These are phyloP conservation scores for Mesochorus sp. DNA, from an alignment of 2,888 invertebrate species.

Conservation along the genomic window DNA sequence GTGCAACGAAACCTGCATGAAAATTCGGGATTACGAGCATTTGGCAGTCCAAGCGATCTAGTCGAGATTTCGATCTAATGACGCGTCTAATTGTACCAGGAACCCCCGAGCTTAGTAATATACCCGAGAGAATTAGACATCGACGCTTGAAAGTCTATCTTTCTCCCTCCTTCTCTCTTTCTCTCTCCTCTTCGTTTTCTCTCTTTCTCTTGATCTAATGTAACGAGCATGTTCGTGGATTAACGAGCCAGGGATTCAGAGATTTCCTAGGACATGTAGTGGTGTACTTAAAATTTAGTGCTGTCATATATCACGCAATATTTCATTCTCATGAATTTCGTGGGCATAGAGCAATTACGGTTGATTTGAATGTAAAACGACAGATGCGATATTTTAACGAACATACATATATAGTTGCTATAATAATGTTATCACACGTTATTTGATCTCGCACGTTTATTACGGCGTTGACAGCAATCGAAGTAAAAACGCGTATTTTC, in stretches of 20 bases:
- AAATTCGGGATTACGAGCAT: slow-evolving; percentile 21
- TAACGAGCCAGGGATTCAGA: slow-evolving; percentile 51
- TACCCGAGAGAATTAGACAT: slow-evolving; percentile 47
- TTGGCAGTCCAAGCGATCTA: slow-evolving; percentile 34
- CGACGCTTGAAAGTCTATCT: slow-evolving; percentile 27
- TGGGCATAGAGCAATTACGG: not conserved
- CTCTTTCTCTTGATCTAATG: no score
- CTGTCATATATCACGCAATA: not conserved
- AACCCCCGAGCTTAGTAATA: slow-evolving; percentile 12
- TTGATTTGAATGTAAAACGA: not conserved
- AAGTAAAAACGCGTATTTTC: not conserved
- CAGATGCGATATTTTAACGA: slow-evolving; percentile 28
- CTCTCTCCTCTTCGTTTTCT: not conserved
- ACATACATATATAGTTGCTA: no score
- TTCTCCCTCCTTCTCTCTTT: not conserved
- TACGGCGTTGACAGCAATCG: no score
- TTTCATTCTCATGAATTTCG: slow-evolving; percentile 3
- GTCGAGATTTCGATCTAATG: slow-evolving; percentile 61
- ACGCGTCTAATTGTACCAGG: slow-evolving; percentile 59
- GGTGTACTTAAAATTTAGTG: slow-evolving; percentile 19
- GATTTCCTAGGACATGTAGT: slow-evolving; percentile 29
- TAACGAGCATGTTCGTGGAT: slow-evolving; percentile 57
- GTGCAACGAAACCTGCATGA: slow-evolving; percentile 16
- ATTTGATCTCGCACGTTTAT: no score
- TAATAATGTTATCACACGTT: no score